Conservation (phyloP, 2,797 vertebrate species). For the Spea hammondii region DNA sequence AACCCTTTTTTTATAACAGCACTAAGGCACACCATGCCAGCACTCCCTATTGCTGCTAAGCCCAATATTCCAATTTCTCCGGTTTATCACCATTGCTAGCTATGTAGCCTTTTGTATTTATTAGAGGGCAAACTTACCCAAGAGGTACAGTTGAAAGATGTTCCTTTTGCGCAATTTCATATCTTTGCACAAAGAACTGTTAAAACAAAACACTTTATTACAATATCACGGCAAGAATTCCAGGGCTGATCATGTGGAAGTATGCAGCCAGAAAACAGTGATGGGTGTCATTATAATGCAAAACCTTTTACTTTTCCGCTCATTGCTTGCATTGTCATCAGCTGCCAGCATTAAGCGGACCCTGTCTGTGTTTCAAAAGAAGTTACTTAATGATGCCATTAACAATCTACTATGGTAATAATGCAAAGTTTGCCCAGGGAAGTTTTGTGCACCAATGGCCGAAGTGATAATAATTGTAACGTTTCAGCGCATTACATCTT, state of each 20-base stretch:
- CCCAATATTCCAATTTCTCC: background rate
- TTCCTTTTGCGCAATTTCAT: background rate
- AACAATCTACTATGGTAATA: background rate
- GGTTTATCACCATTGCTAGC: constrained; percentile 23
- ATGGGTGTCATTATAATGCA: background rate
- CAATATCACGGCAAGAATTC: constrained; percentile 18
- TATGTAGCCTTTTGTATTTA: constrained; percentile 11
- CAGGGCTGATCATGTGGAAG: constrained; percentile 15
- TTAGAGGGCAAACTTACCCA: constrained; percentile 29
- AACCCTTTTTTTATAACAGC: constrained; percentile 44
- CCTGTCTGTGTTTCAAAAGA: background rate
- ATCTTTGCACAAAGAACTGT: background rate
- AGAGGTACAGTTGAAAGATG: constrained; percentile 1
- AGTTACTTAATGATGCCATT: background rate
- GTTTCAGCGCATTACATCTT: too few species aligned
- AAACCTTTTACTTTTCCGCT: background rate
- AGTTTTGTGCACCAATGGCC: background rate
- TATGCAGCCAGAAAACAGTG: background rate
- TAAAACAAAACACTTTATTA: constrained; percentile 29
- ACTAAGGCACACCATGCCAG: constrained; percentile 18
- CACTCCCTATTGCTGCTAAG: constrained; percentile 43
- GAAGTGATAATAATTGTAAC: too few species aligned
- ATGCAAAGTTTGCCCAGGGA: background rate
- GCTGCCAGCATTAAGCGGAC: background rate
- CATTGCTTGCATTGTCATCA: background rate